Evolutionary conservation across 2,113 vertebrate genomes (phyloP).

Genomic region (Vimba vimba): DNA sequence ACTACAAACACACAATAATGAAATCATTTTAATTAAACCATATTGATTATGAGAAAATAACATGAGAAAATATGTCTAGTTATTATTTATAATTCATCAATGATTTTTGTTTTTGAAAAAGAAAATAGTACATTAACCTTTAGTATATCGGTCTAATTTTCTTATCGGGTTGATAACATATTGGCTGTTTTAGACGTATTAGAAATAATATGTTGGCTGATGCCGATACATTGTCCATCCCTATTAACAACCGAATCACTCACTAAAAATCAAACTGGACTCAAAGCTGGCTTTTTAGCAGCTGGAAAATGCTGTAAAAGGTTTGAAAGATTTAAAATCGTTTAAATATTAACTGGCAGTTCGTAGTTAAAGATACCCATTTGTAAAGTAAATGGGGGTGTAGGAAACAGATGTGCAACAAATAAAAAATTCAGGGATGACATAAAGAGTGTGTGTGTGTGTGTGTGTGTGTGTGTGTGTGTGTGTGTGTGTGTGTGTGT

Average conservation of each 20-base stretch:
- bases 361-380: neutral
- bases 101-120: too few species aligned
- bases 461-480: slow-evolving; percentile 17
- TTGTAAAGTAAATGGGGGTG: neutral
- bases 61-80: too few species aligned
- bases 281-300: neutral
- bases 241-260: neutral
- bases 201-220: too few species aligned
- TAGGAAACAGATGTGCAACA: neutral
- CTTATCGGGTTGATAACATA: too few species aligned
- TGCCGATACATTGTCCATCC: too few species aligned
- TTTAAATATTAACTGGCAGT: neutral
- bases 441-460: slow-evolving; percentile 2
- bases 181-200: too few species aligned
- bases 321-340: neutral
- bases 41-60: too few species aligned
- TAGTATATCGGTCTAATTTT: too few species aligned
- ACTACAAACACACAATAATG: too few species aligned
- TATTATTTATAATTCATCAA: too few species aligned
- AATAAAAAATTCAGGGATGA: neutral
- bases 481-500: slow-evolving; percentile 12
- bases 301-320: neutral
- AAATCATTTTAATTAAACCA: too few species aligned
- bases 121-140: too few species aligned
- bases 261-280: neutral